Conservation (phyloP, 2,888 invertebrate genomes). For the Athripsodes cinereus region DNA sequence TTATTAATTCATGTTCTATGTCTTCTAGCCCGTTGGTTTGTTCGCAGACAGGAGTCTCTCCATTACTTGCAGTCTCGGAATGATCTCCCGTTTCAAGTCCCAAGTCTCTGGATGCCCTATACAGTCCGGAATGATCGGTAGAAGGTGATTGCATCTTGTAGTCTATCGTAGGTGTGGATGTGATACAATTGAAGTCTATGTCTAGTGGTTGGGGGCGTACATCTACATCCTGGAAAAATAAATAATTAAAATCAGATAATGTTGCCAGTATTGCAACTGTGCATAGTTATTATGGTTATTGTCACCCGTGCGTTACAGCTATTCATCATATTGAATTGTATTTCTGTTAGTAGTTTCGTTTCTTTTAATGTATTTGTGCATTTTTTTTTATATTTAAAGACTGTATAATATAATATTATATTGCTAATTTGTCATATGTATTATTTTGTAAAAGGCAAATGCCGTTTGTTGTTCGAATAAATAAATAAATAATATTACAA, state of each 20-base stretch:
- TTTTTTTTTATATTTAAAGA: too few species aligned
- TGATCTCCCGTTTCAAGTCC: conserved; percentile 6
- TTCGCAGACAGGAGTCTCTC: conserved; percentile 43
- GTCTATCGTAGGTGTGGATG: conserved; percentile 45
- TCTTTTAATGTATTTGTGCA: too few species aligned
- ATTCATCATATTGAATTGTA: background rate
- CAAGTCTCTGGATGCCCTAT: conserved; percentile 13
- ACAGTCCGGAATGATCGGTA: conserved; percentile 8
- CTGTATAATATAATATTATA: too few species aligned
- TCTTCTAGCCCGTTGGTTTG: conserved; percentile 43
- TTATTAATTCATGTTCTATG: conserved; percentile 38
- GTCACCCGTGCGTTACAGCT: too few species aligned
- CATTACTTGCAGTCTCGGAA: conserved; percentile 45
- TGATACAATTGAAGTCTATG: conserved; percentile 47
- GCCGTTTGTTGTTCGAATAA: too few species aligned
- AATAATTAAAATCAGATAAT: too few species aligned
- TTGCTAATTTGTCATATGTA: too few species aligned
- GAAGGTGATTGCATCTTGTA: conserved; percentile 43
- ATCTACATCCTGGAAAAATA: conserved; percentile 33
- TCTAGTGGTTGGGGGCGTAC: conserved; percentile 45
- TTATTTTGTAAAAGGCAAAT: too few species aligned
- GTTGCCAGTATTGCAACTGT: too few species aligned
- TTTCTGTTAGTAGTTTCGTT: too few species aligned
- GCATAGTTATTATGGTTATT: too few species aligned
- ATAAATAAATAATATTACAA: too few species aligned